These are phyloP conservation scores for Zaprionus lachaisei DNA, from an alignment of 1,140 invertebrate genomes.

Conservation along the genomic window DNA sequence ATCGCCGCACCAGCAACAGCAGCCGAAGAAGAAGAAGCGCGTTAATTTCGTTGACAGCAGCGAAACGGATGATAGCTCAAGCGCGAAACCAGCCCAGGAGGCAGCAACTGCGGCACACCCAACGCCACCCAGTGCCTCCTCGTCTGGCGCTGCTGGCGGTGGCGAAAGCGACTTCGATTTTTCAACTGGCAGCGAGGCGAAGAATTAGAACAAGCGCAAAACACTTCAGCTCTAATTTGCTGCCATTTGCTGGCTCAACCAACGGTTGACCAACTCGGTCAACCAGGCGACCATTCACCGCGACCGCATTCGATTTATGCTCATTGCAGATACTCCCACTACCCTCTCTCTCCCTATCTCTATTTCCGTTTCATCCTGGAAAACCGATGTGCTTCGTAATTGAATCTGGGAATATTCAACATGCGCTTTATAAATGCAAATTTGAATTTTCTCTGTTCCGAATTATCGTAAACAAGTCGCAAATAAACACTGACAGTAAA, in stretches of 20 bases:
- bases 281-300: constrained; percentile 49
- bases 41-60: constrained; percentile 84
- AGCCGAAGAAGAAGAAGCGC: constrained; percentile 83
- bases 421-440: constrained; percentile 7
- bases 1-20: constrained; percentile 72
- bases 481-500: constrained; percentile 8
- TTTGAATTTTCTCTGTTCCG: not conserved
- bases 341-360: not conserved
- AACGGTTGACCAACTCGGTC: constrained; percentile 45
- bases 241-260: constrained; percentile 75
- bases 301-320: constrained; percentile 66
- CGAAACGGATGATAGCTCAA: constrained; percentile 84
- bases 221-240: constrained; percentile 72
- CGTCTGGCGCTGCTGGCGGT: constrained; percentile 26
- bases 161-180: constrained; percentile 84
- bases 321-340: constrained; percentile 43
- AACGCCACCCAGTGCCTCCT: not conserved
- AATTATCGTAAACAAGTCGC: not conserved
- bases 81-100: constrained; percentile 67
- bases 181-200: constrained; percentile 79
- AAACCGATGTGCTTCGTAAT: not conserved
- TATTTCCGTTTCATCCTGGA: not conserved
- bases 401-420: constrained; percentile 10
- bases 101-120: constrained; percentile 17
- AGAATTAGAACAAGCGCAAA: constrained; percentile 78